Evolutionary conservation across 2,888 invertebrate genomes (phyloP).

Genomic region (Drosophila mayaguana): DNA sequence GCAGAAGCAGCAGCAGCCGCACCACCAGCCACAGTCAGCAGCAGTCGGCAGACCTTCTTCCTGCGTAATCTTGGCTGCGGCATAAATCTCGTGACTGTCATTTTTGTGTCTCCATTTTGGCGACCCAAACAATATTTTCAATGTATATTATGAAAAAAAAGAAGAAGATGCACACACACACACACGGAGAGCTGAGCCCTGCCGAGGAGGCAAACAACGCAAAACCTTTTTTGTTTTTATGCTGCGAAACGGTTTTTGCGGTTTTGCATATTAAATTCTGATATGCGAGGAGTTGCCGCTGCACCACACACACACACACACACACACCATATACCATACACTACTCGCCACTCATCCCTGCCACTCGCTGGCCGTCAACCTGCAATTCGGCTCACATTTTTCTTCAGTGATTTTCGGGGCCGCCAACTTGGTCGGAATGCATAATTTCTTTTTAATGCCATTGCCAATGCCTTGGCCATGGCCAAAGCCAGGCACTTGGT

Average conservation of each 20-base stretch:
- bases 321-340: background rate
- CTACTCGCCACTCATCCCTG: background rate
- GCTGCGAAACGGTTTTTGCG: constrained; percentile 76
- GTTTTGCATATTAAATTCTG: constrained; percentile 83
- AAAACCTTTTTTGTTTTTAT: constrained; percentile 55
- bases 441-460: constrained; percentile 81
- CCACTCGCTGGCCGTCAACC: constrained; percentile 4
- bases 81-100: constrained; percentile 83
- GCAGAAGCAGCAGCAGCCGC: constrained; percentile 3
- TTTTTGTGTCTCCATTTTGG: constrained; percentile 84
- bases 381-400: constrained; percentile 59
- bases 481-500: constrained; percentile 36
- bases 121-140: constrained; percentile 82
- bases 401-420: constrained; percentile 75
- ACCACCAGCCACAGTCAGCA: constrained; percentile 9
- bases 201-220: constrained; percentile 22
- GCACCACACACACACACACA: constrained; percentile 9
- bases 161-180: constrained; percentile 59
- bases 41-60: constrained; percentile 24
- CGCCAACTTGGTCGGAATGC: constrained; percentile 79
- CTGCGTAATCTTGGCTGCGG: constrained; percentile 80
- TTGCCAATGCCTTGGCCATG: constrained; percentile 47
- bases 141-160: constrained; percentile 76
- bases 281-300: constrained; percentile 47
- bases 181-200: constrained; percentile 19